A percentile compares a stretch with the other conserved stretches of the same genome.
These are phyloP conservation scores for Alcedo atthis DNA, from an alignment of 2,797 vertebrate species.

Conservation along the genomic window DNA sequence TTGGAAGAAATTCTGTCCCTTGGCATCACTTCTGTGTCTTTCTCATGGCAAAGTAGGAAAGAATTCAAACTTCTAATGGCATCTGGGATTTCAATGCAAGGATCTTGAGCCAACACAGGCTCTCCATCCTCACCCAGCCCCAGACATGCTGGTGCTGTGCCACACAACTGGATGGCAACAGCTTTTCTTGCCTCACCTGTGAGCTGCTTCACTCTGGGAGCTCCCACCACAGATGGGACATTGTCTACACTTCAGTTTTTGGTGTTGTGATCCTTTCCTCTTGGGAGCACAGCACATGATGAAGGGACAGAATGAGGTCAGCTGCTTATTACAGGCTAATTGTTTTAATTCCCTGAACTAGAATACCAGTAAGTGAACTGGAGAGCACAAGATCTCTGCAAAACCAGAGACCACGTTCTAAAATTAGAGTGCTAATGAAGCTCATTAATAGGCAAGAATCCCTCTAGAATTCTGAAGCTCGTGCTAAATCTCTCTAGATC, in stretches of 20 bases:
- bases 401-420: constrained; percentile 8
- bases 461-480: neutral
- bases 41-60: neutral
- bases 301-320: constrained; percentile 24
- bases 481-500: neutral
- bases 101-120: neutral
- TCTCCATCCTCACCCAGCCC: neutral
- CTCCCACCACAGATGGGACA: neutral
- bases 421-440: constrained; percentile 34
- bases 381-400: neutral
- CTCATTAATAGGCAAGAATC: constrained; percentile 18
- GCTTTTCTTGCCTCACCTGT: neutral
- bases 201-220: neutral
- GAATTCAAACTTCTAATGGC: neutral
- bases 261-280: neutral
- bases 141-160: neutral
- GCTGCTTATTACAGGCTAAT: constrained; percentile 7
- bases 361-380: neutral
- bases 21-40: neutral
- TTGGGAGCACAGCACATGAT: neutral
- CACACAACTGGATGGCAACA: neutral
- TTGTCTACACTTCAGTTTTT: neutral
- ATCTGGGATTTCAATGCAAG: neutral
- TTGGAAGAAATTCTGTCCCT: neutral
- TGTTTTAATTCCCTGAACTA: neutral